phyloP scores from a whole-genome alignment of 1,140 invertebrate species.

The Drosophila virilis region DNA sequence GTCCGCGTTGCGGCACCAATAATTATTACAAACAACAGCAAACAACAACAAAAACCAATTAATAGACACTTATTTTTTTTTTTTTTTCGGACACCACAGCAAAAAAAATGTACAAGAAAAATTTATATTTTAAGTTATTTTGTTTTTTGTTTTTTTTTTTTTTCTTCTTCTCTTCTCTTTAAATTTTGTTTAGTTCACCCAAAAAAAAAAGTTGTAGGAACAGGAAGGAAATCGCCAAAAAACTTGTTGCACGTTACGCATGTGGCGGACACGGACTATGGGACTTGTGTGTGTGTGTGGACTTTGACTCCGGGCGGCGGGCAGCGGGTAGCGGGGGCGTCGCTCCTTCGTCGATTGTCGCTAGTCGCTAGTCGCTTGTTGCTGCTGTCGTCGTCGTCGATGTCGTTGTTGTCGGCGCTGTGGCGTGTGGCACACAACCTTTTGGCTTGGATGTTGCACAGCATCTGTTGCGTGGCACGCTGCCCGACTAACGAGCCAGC shows the following conservation, averaged over 20 bases:
- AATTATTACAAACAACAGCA: constrained; percentile 9
- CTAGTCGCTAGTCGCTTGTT: background rate
- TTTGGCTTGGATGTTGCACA: constrained; percentile 76
- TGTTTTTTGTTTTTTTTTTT: background rate
- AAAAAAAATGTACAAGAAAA: constrained; percentile 34
- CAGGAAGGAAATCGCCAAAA: background rate
- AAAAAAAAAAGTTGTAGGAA: constrained; percentile 9
- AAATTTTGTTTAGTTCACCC: constrained; percentile 11
- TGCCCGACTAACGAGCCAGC: constrained; percentile 62
- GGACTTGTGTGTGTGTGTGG: constrained; percentile 1
- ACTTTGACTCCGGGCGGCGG: background rate
- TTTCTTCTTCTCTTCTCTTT: background rate
- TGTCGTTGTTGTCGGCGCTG: constrained; percentile 11
- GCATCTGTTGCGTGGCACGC: constrained; percentile 73
- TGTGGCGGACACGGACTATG: constrained; percentile 7
- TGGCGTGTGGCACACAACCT: constrained; percentile 64
- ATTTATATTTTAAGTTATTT: constrained; percentile 3
- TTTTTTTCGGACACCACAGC: constrained; percentile 14
- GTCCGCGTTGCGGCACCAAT: background rate
- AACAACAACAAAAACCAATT: constrained; percentile 11
- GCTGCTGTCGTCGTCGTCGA: constrained; percentile 6
- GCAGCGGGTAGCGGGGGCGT: background rate
- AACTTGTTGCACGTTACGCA: constrained; percentile 36
- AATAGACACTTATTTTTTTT: constrained; percentile 3
- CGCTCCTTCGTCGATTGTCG: constrained; percentile 5